Percentiles rank a stretch among this genome's conserved stretches.
phyloP scores from a whole-genome alignment of 2,113 vertebrate genomes.

The Furnarius figulus region DNA sequence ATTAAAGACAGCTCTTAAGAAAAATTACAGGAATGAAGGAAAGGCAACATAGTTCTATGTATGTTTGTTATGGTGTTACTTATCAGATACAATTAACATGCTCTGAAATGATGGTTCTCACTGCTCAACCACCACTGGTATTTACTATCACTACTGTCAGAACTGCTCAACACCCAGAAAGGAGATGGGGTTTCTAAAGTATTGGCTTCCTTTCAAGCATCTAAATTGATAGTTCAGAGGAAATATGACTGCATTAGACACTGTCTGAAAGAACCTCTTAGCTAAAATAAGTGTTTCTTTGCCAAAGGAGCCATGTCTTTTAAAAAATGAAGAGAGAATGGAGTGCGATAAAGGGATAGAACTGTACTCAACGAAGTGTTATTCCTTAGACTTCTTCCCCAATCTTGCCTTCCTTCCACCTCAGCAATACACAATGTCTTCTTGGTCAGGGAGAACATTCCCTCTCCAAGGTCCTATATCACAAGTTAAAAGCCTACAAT shows the following conservation, averaged over 20 bases:
- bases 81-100: neutral
- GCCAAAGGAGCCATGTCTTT: neutral
- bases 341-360: neutral
- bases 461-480: constrained; percentile 30
- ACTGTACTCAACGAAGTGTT: neutral
- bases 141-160: constrained; percentile 22
- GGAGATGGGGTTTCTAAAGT: neutral
- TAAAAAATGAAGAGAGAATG: neutral
- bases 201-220: neutral
- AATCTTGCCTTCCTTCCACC: neutral
- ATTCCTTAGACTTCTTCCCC: neutral
- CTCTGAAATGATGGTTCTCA: constrained; percentile 11
- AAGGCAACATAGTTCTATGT: neutral
- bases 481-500: neutral
- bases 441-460: neutral
- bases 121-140: constrained; percentile 11
- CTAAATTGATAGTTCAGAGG: neutral
- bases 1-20: neutral
- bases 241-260: neutral
- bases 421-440: neutral
- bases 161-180: neutral
- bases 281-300: neutral
- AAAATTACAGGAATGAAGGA: neutral
- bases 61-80: neutral
- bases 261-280: neutral